Evolutionary conservation across 2,797 vertebrate species (phyloP), one percentile per base, ranked within the genome.

Genomic region (Bucorvus abyssinicus): DNA sequence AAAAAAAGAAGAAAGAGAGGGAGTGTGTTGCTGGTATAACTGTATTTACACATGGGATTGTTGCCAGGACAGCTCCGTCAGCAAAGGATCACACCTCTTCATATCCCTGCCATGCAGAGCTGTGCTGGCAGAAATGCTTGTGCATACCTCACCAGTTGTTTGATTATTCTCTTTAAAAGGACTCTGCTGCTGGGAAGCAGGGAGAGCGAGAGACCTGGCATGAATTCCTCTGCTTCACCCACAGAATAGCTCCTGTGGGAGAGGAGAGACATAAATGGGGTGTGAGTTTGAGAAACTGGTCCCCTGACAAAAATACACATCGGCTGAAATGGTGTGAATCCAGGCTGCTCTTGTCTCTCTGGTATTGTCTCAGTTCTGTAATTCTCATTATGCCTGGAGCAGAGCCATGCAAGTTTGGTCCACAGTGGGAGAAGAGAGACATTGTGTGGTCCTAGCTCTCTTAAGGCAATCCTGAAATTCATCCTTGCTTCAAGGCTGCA

Each of bases 31-130:
- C 1, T 74, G 55, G 10, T 87, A 18, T 69, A 82, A 47, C 42
- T 1, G 0, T 65, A 75, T 84, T 67, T 70, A 29, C 80, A 40
- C 5, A 1, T 63, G 81, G 86, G 56, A 84, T 13, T 27, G 36
- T 44, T 84, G 91, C 86, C 94, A 95, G 83, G 78, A 69, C 49
- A 30, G 8, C 84, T 93, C 77, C 63, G 16, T 77, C 74, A 32
- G 63, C 14, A 86, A 30, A 89, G 86, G 63, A 84, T 96, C 68
- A 77, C 93, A 93, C 86, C 84, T 92, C 86, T 90, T 80, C 68
- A 4, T 7, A 12, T 70, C 74, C 63, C 70, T 79, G 74, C 71
- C 80, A 69, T 22, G 14, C 67, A 73, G 77, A 87, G 47, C 90
- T 82, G 2, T 82, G 77, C 86, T 93, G 90, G 67, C 77, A 95